Evolutionary conservation across 2,797 vertebrate genomes (phyloP).

Genomic region (Muscicapa striata): DNA sequence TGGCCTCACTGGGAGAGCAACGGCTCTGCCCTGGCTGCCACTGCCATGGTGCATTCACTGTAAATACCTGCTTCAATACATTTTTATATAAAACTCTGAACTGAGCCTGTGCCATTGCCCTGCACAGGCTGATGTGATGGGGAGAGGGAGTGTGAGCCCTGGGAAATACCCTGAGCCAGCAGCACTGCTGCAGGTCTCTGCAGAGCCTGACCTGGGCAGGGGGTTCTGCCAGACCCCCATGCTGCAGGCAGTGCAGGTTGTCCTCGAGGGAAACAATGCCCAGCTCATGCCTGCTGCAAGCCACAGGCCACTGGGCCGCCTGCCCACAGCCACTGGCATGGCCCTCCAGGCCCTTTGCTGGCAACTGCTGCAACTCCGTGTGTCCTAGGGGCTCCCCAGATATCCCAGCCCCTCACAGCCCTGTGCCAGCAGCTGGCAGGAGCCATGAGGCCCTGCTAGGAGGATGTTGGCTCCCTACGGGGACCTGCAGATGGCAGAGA

Average conservation of each 20-base stretch:
- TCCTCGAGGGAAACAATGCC: neutral
- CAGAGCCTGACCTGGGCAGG: accelerated
- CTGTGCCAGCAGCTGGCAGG: neutral
- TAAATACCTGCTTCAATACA: slow-evolving; percentile 16
- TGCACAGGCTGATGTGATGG: accelerated
- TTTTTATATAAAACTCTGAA: neutral
- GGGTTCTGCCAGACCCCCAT: neutral
- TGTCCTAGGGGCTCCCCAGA: neutral
- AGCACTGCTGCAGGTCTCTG: neutral
- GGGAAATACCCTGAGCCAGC: neutral
- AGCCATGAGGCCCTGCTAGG: neutral
- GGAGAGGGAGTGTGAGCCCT: neutral
- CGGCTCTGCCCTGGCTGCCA: neutral
- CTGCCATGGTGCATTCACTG: accelerated
- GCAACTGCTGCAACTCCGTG: neutral
- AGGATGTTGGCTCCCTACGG: neutral
- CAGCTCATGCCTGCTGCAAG: accelerated
- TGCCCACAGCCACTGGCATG: neutral
- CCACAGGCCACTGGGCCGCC: neutral
- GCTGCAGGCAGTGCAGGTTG: neutral
- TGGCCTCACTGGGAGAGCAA: neutral
- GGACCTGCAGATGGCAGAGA: slow-evolving; percentile 75
- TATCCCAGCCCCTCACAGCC: too few species aligned
- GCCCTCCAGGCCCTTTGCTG: neutral
- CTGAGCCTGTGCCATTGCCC: neutral